Percentiles rank a stretch among this genome's conserved stretches.
Conservation (phyloP, 2,113 vertebrate genomes). For the Elachura formosa region DNA sequence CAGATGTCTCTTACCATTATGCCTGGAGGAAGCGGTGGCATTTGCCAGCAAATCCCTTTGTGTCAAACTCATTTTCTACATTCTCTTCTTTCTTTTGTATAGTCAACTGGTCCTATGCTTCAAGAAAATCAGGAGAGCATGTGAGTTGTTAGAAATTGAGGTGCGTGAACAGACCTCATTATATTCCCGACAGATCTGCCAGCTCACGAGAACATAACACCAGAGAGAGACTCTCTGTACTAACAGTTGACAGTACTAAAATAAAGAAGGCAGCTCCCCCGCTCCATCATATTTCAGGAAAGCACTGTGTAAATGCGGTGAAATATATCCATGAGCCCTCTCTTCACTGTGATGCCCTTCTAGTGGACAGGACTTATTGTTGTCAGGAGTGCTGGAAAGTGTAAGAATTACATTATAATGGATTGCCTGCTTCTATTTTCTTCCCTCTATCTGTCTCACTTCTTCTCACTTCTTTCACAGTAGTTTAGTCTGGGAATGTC, state of each 20-base stretch:
- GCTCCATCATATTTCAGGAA: not conserved
- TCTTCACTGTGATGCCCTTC: not conserved
- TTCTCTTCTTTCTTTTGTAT: conserved; percentile 65
- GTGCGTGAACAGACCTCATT: conserved; percentile 51
- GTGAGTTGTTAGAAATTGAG: conserved; percentile 62
- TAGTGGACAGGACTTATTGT: not conserved
- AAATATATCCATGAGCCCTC: not conserved
- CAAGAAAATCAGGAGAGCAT: conserved; percentile 62
- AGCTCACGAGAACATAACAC: conserved; percentile 51
- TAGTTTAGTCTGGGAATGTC: conserved; percentile 4
- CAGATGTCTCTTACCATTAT: conserved; percentile 71
- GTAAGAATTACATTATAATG: not conserved
- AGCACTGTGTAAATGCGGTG: not conserved
- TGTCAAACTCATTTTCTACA: conserved; percentile 61
- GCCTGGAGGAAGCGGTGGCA: conserved; percentile 63
- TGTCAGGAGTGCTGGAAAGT: not conserved
- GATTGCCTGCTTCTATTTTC: conserved; percentile 8
- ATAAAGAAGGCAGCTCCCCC: conserved; percentile 18
- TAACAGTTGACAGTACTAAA: conserved; percentile 23
- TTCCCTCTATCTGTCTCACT: conserved; percentile 11
- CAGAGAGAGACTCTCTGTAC: conserved; percentile 10
- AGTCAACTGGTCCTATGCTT: conserved; percentile 65
- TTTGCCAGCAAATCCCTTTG: conserved; percentile 70
- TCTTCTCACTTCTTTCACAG: not conserved
- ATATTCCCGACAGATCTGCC: conserved; percentile 59